Percentiles rank a stretch among this genome's conserved stretches.
These are phyloP conservation scores for Megamerina dolium DNA, from an alignment of 2,888 invertebrate genomes.

Conservation along the genomic window DNA sequence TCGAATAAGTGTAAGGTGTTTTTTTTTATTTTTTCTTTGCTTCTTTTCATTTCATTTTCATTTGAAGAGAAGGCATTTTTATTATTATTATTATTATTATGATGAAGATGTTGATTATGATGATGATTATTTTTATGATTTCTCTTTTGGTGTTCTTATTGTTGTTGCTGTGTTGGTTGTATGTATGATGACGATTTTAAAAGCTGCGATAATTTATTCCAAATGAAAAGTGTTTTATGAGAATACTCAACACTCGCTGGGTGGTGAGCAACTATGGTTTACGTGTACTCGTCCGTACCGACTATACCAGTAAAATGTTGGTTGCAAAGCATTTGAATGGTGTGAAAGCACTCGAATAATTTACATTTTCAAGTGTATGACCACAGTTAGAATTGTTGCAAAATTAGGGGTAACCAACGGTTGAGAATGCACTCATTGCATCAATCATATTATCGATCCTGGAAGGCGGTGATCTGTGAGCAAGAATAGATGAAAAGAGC, in stretches of 20 bases:
- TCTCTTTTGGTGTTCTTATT: too few relatives aligned
- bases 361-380: slow-evolving; percentile 10
- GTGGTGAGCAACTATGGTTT: slow-evolving; percentile 4
- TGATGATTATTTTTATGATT: too few relatives aligned
- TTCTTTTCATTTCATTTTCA: too few relatives aligned
- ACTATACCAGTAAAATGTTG: too few relatives aligned
- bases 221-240: slow-evolving; percentile 6
- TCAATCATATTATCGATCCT: slow-evolving; percentile 3
- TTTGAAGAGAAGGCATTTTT: too few relatives aligned
- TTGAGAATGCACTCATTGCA: background rate
- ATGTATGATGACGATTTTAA: too few relatives aligned
- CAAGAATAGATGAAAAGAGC: background rate
- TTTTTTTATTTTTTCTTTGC: too few relatives aligned
- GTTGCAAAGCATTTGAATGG: slow-evolving; percentile 3
- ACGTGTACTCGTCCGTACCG: background rate
- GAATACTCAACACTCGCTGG: slow-evolving; percentile 10
- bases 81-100: too few relatives aligned
- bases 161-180: too few relatives aligned
- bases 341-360: slow-evolving; percentile 10
- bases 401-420: too few relatives aligned
- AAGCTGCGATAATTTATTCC: slow-evolving; percentile 15
- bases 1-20: too few relatives aligned
- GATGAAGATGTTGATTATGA: too few relatives aligned
- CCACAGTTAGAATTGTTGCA: slow-evolving; percentile 4
- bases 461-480: slow-evolving; percentile 6